Evolutionary conservation across 1,140 invertebrate genomes (phyloP).

Genomic region (Drosophila subpulchrella): DNA sequence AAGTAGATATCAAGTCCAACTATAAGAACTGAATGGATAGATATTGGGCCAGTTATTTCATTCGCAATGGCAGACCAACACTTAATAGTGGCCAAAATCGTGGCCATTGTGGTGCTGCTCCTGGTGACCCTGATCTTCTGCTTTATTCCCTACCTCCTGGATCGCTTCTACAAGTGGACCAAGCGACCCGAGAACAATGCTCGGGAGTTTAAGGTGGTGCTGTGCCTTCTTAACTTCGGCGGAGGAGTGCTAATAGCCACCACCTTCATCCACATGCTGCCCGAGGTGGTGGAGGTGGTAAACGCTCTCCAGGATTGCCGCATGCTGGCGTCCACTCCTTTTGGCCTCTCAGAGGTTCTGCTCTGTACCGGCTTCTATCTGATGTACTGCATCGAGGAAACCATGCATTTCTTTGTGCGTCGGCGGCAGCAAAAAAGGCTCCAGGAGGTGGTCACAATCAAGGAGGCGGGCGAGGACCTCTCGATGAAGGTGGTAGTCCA

Average conservation of each 20-base stretch:
- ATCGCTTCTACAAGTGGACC: constrained; percentile 87
- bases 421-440: constrained; percentile 77
- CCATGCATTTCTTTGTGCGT: constrained; percentile 89
- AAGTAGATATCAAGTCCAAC: constrained; percentile 10
- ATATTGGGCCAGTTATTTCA: constrained; percentile 1
- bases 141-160: constrained; percentile 88
- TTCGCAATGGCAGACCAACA: constrained; percentile 57
- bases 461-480: not conserved
- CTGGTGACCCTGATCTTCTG: constrained; percentile 89
- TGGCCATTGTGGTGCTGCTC: constrained; percentile 90
- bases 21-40: constrained; percentile 19
- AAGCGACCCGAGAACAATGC: constrained; percentile 85
- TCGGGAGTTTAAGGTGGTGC: constrained; percentile 85
- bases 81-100: constrained; percentile 88
- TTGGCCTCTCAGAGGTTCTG: constrained; percentile 89
- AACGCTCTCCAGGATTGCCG: constrained; percentile 86
- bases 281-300: constrained; percentile 91
- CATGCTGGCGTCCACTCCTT: constrained; percentile 85
- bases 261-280: constrained; percentile 92
- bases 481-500: constrained; percentile 74
- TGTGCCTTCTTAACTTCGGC: constrained; percentile 92
- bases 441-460: constrained; percentile 9
- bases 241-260: constrained; percentile 96
- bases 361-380: constrained; percentile 92
- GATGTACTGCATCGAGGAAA: constrained; percentile 93